A percentile compares a stretch with the other conserved stretches of the same genome.
phyloP scores from a whole-genome alignment of 1,140 invertebrate species.

The Lepidurus packardi region DNA sequence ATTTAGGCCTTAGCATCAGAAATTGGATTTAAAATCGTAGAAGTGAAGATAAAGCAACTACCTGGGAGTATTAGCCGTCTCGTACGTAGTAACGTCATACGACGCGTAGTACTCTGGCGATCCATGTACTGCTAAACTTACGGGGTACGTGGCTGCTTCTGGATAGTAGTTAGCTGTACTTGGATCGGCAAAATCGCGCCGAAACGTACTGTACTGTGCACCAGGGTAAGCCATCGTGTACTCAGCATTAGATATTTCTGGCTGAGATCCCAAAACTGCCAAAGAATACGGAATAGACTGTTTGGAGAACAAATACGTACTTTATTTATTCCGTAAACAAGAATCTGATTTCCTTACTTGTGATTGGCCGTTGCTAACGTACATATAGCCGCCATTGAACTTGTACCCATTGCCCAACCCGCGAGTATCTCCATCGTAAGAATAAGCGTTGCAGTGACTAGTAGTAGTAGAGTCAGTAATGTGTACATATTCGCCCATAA shows the following conservation, averaged over 20 bases:
- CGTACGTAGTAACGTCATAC: not conserved
- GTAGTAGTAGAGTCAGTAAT: not conserved
- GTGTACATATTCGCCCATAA: not conserved
- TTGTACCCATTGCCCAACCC: not conserved
- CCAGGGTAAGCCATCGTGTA: not conserved
- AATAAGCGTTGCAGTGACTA: not conserved
- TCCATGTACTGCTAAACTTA: not conserved
- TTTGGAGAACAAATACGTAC: not conserved
- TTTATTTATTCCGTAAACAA: not conserved
- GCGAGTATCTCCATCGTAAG: not conserved
- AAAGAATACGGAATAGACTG: not conserved
- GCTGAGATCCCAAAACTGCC: not conserved
- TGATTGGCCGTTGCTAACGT: not conserved
- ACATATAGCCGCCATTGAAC: not conserved
- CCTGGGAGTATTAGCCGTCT: not conserved
- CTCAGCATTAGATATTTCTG: not conserved
- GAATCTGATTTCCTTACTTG: not conserved
- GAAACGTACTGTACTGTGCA: not conserved
- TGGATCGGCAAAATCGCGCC: not conserved
- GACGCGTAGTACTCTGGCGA: not conserved
- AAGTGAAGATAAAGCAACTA: not conserved
- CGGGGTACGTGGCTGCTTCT: not conserved
- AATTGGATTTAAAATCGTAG: not conserved
- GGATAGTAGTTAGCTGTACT: not conserved
- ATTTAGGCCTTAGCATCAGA: not conserved